Evolutionary conservation across 2,888 invertebrate species (phyloP).

Genomic region (Oscheius sp.): DNA sequence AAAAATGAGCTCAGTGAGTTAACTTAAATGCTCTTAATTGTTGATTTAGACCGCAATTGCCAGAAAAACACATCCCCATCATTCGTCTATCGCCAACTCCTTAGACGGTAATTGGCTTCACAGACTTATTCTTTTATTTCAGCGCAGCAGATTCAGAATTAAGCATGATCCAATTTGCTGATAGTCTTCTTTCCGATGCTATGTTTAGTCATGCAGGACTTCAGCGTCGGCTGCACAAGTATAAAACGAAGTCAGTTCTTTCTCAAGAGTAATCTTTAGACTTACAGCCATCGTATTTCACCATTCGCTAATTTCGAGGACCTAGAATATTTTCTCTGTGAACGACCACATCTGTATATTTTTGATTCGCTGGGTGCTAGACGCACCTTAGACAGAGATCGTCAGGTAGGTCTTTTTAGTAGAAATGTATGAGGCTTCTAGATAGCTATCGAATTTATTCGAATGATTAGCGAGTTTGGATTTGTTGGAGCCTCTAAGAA

Average conservation of each 20-base stretch:
- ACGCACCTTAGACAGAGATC: background rate
- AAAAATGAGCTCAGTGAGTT: background rate
- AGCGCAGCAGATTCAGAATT: slow-evolving; percentile 16
- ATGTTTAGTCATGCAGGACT: slow-evolving; percentile 19
- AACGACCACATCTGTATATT: slow-evolving; percentile 21
- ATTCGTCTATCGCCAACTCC: background rate
- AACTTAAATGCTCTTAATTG: background rate
- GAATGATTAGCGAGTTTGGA: slow-evolving; percentile 17
- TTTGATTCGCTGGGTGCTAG: background rate
- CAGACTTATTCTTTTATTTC: background rate
- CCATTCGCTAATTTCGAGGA: slow-evolving; percentile 17
- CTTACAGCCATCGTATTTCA: slow-evolving; percentile 1
- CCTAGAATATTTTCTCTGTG: slow-evolving; percentile 1
- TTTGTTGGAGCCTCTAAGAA: background rate
- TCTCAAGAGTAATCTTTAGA: background rate
- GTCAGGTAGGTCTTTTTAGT: background rate
- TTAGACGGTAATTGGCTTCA: background rate
- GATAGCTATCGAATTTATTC: slow-evolving; percentile 14
- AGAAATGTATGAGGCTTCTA: background rate
- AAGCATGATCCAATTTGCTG: slow-evolving; percentile 12
- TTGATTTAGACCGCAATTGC: background rate
- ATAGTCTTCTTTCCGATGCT: slow-evolving; percentile 2
- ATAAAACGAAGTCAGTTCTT: background rate
- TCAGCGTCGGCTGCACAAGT: slow-evolving; percentile 1
- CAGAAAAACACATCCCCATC: background rate